Evolutionary conservation across 2,888 invertebrate species (phyloP).

Genomic region (Dysmachus trigonus): DNA sequence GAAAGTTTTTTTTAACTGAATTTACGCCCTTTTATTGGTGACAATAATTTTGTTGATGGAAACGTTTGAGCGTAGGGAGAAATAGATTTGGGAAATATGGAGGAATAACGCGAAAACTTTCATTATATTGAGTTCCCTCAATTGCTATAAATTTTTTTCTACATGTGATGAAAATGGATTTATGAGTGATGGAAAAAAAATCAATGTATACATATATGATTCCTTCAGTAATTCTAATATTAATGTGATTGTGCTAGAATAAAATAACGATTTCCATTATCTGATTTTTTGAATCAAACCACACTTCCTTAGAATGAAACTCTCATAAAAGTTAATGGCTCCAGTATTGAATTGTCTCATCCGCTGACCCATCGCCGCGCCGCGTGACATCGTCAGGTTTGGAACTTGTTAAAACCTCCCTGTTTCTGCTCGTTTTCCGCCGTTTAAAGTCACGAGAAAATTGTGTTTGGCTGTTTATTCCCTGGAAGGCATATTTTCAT

Average conservation of each 20-base stretch:
- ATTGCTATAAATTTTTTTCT: neutral
- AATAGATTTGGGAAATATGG: conserved; percentile 4
- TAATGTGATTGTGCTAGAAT: neutral
- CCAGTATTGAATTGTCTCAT: neutral
- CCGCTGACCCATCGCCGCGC: neutral
- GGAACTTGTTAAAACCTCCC: neutral
- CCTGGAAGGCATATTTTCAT: conserved; percentile 28
- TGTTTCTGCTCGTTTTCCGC: neutral
- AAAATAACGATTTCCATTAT: neutral
- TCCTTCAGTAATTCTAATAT: neutral
- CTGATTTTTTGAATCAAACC: neutral
- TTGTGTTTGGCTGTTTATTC: conserved; percentile 20
- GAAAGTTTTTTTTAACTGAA: conserved; percentile 46
- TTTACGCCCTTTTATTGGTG: conserved; percentile 47
- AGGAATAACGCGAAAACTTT: conserved; percentile 14
- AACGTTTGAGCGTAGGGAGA: neutral
- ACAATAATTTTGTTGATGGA: conserved; percentile 42
- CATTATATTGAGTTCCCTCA: neutral
- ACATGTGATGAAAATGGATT: neutral
- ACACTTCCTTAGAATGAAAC: neutral
- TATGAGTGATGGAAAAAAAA: neutral
- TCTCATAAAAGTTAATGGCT: neutral
- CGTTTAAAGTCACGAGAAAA: conserved; percentile 15
- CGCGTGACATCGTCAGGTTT: neutral
- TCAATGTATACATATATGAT: neutral